These are phyloP conservation scores for Phorcus lineatus DNA, from an alignment of 2,888 invertebrate species.

Conservation along the genomic window DNA sequence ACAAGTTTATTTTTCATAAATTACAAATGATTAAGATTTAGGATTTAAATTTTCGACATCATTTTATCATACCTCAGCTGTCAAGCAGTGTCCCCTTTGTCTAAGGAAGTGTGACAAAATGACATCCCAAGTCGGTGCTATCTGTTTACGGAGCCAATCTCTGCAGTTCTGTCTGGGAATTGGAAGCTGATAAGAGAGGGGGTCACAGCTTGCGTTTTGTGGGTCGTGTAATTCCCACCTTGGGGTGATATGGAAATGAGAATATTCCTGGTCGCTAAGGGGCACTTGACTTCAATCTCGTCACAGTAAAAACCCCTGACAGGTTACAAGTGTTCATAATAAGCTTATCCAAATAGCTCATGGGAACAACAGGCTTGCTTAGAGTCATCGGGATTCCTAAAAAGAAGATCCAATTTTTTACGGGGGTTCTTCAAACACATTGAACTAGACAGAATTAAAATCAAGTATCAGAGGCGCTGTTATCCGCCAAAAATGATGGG, in stretches of 20 bases:
- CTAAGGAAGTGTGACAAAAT: no score
- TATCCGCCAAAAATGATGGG: no score
- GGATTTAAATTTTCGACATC: no score
- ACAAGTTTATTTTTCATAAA: no score
- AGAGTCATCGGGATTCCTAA: neutral
- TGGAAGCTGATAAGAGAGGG: neutral
- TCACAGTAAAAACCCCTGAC: neutral
- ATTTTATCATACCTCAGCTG: no score
- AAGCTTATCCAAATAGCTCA: neutral
- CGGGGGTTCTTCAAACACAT: neutral
- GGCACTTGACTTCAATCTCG: conserved; percentile 10
- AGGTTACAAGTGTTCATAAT: neutral
- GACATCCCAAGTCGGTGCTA: no score
- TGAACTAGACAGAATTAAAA: neutral
- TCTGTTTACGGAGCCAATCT: no score
- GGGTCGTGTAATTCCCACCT: conserved; percentile 3
- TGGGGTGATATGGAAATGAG: conserved; percentile 9
- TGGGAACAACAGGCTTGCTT: neutral
- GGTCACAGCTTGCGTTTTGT: neutral
- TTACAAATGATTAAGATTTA: no score
- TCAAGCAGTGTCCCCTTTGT: no score
- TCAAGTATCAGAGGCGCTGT: no score
- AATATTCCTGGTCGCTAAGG: neutral
- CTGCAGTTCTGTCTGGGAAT: neutral
- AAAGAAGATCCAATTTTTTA: neutral